Base-by-base conservation (phyloP, 2,113 vertebrate species). In the Nanorana parkeri region DNA sequence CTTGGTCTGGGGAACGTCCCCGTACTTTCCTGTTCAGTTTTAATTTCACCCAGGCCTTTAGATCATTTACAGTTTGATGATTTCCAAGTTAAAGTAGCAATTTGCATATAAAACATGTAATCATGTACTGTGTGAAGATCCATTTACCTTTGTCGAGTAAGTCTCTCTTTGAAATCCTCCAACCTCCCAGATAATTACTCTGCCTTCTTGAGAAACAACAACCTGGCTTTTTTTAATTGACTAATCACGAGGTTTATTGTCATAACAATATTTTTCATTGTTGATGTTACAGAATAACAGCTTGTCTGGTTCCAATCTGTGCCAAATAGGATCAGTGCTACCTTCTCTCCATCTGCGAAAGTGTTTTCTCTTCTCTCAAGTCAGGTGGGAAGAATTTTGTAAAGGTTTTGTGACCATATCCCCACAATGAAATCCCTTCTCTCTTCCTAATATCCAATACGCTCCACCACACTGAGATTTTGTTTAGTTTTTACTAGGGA, bases 211-310 rank as follows among this genome's bases (percentile, higher is more conserved):
- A 80, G 55, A 65, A 3, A 24, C 75, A 75, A 41, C 54, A 11
- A 52, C 68, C 55, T 0, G 0, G 77, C 78, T 85, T 23, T 83
- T 85, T 23, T 81, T 85, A 85, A 88, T 85, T 87, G 81, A 71
- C 56, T 84, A 87, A 87, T 83, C 15, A 82, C 85, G 75, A 84
- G 4, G 26, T 83, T 87, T 88, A 86, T 78, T 87, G 47, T 74
- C 76, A 83, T 66, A 86, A 84, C 84, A 87, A 60, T 83, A 83
- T 86, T 88, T 81, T 32, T 78, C 73, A 68, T 80, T 68, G 77
- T 87, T 80, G 81, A 86, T 32, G 79, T 83, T 84, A 83, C 61
- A 75, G 65, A 23, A 83, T 87, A 85, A 84, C 86, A 86, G 84
- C 76, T 88, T 88, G 81, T 20, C 77, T 79, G 58, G 60, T 71